Percentiles rank a stretch among this genome's conserved stretches.
Conservation (phyloP, 92 coral and sea anemone species). For the Epizoanthus scotinus region DNA sequence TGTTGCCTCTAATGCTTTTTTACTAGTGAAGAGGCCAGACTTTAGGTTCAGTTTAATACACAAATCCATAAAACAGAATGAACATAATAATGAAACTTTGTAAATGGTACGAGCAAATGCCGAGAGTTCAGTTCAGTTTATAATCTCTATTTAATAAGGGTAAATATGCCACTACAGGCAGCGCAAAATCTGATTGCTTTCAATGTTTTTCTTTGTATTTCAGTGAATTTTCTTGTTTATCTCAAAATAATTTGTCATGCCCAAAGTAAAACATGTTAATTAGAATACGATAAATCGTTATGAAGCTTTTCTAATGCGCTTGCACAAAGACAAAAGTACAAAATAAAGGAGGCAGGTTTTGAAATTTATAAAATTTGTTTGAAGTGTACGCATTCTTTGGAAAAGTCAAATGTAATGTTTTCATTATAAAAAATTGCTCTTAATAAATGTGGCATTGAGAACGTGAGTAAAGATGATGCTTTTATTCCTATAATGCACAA, state of each 20-base stretch:
- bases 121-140: background rate
- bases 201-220: background rate
- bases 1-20: too few species aligned
- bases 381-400: too few species aligned
- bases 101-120: background rate
- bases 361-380: background rate
- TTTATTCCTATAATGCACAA: background rate
- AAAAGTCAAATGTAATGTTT: background rate
- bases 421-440: background rate
- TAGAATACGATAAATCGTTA: background rate
- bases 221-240: background rate
- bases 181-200: background rate
- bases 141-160: background rate
- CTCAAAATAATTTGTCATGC: background rate
- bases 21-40: too few species aligned
- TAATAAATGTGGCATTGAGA: background rate
- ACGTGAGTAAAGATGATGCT: background rate
- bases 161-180: background rate
- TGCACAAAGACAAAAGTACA: background rate
- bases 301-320: background rate
- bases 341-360: background rate
- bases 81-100: background rate
- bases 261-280: background rate
- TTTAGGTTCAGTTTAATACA: too few species aligned
- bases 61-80: background rate